A percentile compares a stretch with the other conserved stretches of the same genome.
These are phyloP conservation scores for Serilophus lunatus DNA, from an alignment of 2,113 vertebrate genomes.

Conservation along the genomic window DNA sequence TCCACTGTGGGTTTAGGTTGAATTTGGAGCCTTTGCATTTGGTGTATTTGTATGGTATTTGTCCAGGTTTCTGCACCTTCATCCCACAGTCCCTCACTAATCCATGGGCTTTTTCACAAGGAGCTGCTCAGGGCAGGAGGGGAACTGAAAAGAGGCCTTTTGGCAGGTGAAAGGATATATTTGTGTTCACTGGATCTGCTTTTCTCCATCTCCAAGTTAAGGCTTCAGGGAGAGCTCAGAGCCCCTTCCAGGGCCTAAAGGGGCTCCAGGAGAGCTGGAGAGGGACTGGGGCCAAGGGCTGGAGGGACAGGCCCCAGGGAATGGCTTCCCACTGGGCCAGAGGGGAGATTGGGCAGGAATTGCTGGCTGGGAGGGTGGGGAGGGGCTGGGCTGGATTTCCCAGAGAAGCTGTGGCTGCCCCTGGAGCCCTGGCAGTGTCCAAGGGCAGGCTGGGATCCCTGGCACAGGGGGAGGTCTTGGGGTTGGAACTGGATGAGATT, in stretches of 20 bases:
- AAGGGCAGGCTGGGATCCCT: not conserved
- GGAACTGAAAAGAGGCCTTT: not conserved
- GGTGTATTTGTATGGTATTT: not conserved
- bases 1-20: not conserved
- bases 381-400: not conserved
- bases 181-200: not conserved
- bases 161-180: not conserved
- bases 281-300: not conserved
- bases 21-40: not conserved
- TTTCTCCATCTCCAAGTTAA: not conserved
- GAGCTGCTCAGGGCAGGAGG: not conserved
- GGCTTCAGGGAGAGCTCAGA: not conserved
- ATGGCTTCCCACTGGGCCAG: too few species aligned
- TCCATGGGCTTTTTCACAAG: not conserved
- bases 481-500: not conserved
- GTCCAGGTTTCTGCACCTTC: not conserved
- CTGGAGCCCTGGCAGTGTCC: not conserved
- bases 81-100: not conserved
- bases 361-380: not conserved
- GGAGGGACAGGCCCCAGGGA: not conserved
- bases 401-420: not conserved
- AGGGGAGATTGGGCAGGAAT: not conserved
- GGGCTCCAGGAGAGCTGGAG: not conserved
- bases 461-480: not conserved
- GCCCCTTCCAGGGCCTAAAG: fast-evolving